phyloP scores from a whole-genome alignment of 2,113 vertebrate species.

The Reinhardtius hippoglossoides region DNA sequence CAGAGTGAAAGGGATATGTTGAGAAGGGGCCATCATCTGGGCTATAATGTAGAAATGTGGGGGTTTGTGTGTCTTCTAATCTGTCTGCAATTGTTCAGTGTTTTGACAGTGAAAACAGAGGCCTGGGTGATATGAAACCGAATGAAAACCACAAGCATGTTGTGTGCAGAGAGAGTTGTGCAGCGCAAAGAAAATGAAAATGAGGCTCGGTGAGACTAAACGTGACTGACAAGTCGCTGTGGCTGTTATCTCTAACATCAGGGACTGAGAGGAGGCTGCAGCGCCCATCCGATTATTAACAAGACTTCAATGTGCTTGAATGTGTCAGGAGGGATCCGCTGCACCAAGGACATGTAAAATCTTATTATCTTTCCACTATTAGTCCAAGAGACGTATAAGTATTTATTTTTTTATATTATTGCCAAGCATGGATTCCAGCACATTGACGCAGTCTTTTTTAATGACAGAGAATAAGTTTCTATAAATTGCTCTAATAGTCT shows the following conservation, averaged over 20 bases:
- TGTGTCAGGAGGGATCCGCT: background rate
- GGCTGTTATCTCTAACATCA: slow-evolving; percentile 18
- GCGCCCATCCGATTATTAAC: slow-evolving; percentile 15
- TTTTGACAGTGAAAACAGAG: slow-evolving; percentile 68
- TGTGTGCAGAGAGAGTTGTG: slow-evolving; percentile 61
- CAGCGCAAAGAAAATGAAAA: slow-evolving; percentile 65
- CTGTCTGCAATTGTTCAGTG: slow-evolving; percentile 54
- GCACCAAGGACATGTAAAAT: background rate
- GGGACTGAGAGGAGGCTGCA: background rate
- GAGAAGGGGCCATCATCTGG: slow-evolving; percentile 42
- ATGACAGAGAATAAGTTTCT: too few species aligned
- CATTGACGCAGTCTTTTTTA: too few species aligned
- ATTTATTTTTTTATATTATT: too few species aligned
- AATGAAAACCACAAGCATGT: slow-evolving; percentile 76
- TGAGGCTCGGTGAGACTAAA: slow-evolving; percentile 21
- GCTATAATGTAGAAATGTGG: slow-evolving; percentile 29
- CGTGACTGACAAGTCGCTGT: slow-evolving; percentile 8
- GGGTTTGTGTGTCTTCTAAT: slow-evolving; percentile 54
- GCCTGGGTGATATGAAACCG: slow-evolving; percentile 67
- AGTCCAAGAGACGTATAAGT: too few species aligned
- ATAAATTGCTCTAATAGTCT: background rate
- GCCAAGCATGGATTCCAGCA: too few species aligned
- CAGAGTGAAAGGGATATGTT: slow-evolving; percentile 36
- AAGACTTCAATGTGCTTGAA: background rate
- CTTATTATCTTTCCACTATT: background rate